Base-by-base conservation (phyloP, 1,140 invertebrate genomes). In the Holotrichia oblita region DNA sequence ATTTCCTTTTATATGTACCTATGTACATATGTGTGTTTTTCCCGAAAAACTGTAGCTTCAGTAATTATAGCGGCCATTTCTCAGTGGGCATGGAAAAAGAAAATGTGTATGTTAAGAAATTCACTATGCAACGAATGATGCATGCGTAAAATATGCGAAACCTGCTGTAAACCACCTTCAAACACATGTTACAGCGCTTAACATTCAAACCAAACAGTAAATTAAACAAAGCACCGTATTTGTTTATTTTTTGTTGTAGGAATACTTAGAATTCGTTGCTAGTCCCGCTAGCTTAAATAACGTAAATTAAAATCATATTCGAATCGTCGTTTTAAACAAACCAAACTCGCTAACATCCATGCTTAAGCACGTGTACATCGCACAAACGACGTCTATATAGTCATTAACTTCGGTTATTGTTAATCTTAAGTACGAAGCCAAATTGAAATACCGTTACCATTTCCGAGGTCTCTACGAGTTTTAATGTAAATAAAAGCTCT, bases 401-500 rank as follows among this genome's bases (percentile, higher is more conserved):
- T 6, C 48, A 17, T n/a, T 55, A 55, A 55, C 48, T 55, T 55
- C 17, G 17, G 48, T 55, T 55, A 55, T 55, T 55, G 48, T 55
- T 55, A 55, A 55, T 55, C 48, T 55, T 55, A 55, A n/a, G 48
- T 55, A 17, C 48, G 6, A 55, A 55, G 48, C 48, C 12, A 55
- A 40, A 72, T 72, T 22, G 64, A 72, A 27, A 40, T 34, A 34
- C 44, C n/a, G 27, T 41, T n/a, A 12, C 40, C 61, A n/a, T 12
- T 27, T 24, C 55, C 34, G 27, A 64, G 27, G 48, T 55, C 24
- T 14, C 41, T 61, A 77, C 42, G 48, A 78, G 73, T 81, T 81
- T 40, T 61, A 81, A 79, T 80, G 79, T 74, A 81, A 81, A 81
- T 81, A 81, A 80, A 73, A 74, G 34, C 77, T 76, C 59, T 77